Percentiles rank a stretch among this genome's conserved stretches.
Evolutionary conservation across 2,888 invertebrate genomes (phyloP).

Genomic region (Calameuta idolon): DNA sequence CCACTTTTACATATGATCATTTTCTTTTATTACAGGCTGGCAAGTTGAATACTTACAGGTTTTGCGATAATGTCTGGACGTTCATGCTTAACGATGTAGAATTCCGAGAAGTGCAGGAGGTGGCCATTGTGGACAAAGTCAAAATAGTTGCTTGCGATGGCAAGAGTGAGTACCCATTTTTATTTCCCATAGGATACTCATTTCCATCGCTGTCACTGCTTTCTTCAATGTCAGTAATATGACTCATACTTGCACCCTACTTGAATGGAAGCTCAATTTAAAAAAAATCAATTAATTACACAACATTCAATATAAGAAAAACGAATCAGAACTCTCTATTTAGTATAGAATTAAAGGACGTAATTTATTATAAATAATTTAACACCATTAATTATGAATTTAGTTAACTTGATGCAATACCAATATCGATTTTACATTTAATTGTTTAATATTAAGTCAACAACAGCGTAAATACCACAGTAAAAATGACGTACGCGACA

Average conservation of each 20-base stretch:
- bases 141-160: constrained; percentile 99
- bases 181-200: neutral
- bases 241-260: neutral
- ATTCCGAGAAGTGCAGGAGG: constrained; percentile 94
- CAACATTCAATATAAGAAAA: neutral
- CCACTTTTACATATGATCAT: neutral
- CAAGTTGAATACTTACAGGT: constrained; percentile 88
- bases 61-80: constrained; percentile 99
- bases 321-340: neutral
- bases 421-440: neutral
- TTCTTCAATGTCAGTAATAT: neutral
- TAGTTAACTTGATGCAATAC: neutral
- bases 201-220: constrained; percentile 1
- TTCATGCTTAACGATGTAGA: constrained; percentile 98
- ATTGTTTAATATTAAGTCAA: neutral
- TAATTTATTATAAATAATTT: neutral
- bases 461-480: neutral
- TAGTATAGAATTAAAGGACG: neutral
- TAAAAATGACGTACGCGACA: neutral
- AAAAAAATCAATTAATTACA: neutral
- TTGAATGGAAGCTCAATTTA: neutral
- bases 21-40: constrained; percentile 70
- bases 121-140: constrained; percentile 92
- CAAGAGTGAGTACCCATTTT: constrained; percentile 77
- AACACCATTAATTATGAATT: neutral